Base-by-base conservation (phyloP, 2,113 vertebrate species). In the Hippocampus barbouri region DNA sequence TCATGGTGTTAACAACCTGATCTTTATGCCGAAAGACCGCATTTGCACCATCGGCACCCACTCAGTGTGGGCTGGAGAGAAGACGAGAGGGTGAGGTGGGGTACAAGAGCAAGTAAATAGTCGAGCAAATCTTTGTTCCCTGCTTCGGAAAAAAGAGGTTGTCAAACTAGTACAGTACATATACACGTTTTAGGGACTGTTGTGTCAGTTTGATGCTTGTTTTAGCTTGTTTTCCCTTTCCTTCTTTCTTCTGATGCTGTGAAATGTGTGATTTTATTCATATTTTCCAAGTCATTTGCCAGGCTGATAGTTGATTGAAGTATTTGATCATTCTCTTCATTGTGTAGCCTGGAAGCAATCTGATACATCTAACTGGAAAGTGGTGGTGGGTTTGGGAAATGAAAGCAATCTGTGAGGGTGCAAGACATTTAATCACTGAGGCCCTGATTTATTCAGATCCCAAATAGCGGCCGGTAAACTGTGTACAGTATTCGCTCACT, bases 1-100 rank as follows among this genome's bases (percentile, higher is more conserved):
- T 89, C 84, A 83, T 70, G 10, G 75, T 84, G 87, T 91, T 89
- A 89, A 90, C 88, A 88, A 77, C 69, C 83, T 83, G 88, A 87
- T 85, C 86, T 89, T 89, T 85, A 87, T 71, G 76, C 83, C 60
- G 78, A 86, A 83, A 85, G 82, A 80, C 74, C 25, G 66, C 69
- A 83, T 72, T 81, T 76, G 83, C 66, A 73, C 78, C 69, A 80
- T 69, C 84, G 74, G 79, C 81, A 83, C 87, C 88, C 83, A 90
- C 86, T 88, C 69, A 73, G 14, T n/a, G 78, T 71, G 85, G 72
- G 59, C 69, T 64, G 76, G 70, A 68, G 49, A 71, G 66, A 81
- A 77, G 60, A 61, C 16, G 49, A 80, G 78, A 82, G 78, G 76
- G 72, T 54, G 61, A 80, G 49, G 43, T 25, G 64, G 21, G 41